Evolutionary conservation across 2,113 vertebrate genomes (phyloP), one percentile per base, ranked within the genome.

Genomic region (Corapipo altera): DNA sequence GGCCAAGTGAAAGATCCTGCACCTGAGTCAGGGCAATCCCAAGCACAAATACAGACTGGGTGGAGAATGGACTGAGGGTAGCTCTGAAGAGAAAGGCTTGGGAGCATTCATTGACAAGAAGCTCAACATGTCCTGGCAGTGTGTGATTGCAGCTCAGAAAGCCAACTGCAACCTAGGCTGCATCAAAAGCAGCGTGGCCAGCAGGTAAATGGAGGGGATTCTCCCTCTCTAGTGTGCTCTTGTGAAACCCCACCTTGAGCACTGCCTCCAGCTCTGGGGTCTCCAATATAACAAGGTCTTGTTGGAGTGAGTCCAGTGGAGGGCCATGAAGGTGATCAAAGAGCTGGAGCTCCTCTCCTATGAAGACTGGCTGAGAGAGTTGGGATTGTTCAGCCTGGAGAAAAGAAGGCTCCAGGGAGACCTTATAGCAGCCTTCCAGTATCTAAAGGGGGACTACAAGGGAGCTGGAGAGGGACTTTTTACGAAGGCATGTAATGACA

Each of bases 221-320:
- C 71, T 76, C 16, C 55, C 6, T 17, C 46, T 54, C 24, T 61
- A 8, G 3, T 75, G 46, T 67, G 52, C 28, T 51, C 2, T 52
- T 5, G 1, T 75, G n/a, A 69, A 11, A 69, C 48, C 48, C 48
- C 24, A 70, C 21, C 20, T 55, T n/a, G 4, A 41, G 39, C 1
- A 17, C 48, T 69, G 46, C 48, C 41, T 52, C 33, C 70, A 48
- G 28, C 24, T 26, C n/a, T 61, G 71, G 16, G 12, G 3, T 55
- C 11, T 18, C 17, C 48, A 48, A 0, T 0, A 1, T n/a, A 41
- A 54, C 11, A 54, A 26, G 24, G 26, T 15, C 48, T 48, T 28
- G 19, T 30, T 37, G 71, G 54, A 89, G 13, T 62, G 30, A 10
- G 55, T 83, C 55, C 21, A 18, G 39, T 48, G 21, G n/a, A 83